Evolutionary conservation across 2,113 vertebrate genomes (phyloP).

Genomic region (Hippocampus guttulatus): DNA sequence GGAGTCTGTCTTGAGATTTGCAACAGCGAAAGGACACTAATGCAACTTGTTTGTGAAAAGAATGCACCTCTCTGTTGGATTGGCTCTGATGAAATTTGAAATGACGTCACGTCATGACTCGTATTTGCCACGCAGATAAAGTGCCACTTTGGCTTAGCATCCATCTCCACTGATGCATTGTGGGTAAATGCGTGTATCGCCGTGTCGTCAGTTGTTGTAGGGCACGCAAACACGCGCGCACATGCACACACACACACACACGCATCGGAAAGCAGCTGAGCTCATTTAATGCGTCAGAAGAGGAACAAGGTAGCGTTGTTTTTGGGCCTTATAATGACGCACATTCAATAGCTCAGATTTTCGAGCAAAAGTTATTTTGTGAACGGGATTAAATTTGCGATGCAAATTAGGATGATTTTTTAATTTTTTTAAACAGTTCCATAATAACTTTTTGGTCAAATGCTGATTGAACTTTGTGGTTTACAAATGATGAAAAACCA

Average conservation of each 20-base stretch:
- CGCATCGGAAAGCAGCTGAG: slow-evolving; percentile 46
- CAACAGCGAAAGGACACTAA: not conserved
- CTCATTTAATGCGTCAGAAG: slow-evolving; percentile 38
- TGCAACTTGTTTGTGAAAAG: not conserved
- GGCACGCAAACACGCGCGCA: slow-evolving; percentile 19
- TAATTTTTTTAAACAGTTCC: not conserved
- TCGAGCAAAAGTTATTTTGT: slow-evolving; percentile 16
- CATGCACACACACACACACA: not conserved
- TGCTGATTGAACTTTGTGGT: not conserved
- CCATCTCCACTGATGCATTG: slow-evolving; percentile 23
- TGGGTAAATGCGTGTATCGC: slow-evolving; percentile 21
- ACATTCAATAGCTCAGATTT: slow-evolving; percentile 6
- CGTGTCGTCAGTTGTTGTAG: slow-evolving; percentile 36
- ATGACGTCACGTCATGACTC: slow-evolving; percentile 21
- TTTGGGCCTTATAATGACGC: slow-evolving; percentile 26
- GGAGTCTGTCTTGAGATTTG: not conserved
- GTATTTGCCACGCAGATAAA: slow-evolving; percentile 40
- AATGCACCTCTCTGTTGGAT: not conserved
- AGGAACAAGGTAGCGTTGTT: slow-evolving; percentile 44
- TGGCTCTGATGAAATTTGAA: slow-evolving; percentile 32
- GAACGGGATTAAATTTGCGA: slow-evolving; percentile 16
- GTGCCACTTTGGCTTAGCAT: slow-evolving; percentile 48
- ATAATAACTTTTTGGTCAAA: slow-evolving; percentile 8
- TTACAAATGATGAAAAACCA: not conserved
- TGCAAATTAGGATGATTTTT: slow-evolving; percentile 23